Base-by-base conservation (phyloP, 2,888 invertebrate species). In the Phanerotoma sp. region DNA sequence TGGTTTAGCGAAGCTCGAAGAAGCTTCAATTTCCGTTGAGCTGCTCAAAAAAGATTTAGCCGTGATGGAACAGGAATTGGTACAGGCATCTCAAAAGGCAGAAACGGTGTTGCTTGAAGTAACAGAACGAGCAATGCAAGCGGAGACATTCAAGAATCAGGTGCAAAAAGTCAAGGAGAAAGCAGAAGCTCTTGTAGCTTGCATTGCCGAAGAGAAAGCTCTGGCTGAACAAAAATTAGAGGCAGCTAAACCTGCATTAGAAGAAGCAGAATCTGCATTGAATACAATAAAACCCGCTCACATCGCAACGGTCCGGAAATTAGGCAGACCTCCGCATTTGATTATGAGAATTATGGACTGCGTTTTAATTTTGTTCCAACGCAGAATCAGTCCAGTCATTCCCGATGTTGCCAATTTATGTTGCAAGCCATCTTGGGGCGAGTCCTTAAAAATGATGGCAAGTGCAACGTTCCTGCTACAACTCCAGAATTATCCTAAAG, bases 331-430 rank as follows among this genome's bases (percentile, higher is more conserved):
- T 1, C 97, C 97, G 1, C 96, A 96, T 80, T 81, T 97, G 9
- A 97, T 97, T 70, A 92, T 97, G 96, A 84, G 96, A 60, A 97
- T 97, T 65, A 97, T 97, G 97, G 97, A 97, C 77, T 94, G 93
- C 73, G 96, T 96, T 1, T 75, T 96, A 65, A 89, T 97, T 66
- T 79, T 97, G 20, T 97, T 97, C 74, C 95, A 96, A 80, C 84
- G 93, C 59, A 89, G 88, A 77, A 68, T 67, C 20, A 93, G 95
- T 74, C 84, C 91, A 0, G 84, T 91, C 5, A 86, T 88, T 65
- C 82, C 87, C 4, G 97, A 97, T 73, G 84, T 86, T 1, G 85
- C 91, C 25, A 85, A 88, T 1, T 85, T 88, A 1, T 93, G 93
- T 72, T 89, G 93, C 1, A 96, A 95, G 71, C 96, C 97, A 3